These are phyloP conservation scores for Palythoa caribaeorum DNA, from an alignment of 92 coral and sea anemone genomes.

Conservation along the genomic window DNA sequence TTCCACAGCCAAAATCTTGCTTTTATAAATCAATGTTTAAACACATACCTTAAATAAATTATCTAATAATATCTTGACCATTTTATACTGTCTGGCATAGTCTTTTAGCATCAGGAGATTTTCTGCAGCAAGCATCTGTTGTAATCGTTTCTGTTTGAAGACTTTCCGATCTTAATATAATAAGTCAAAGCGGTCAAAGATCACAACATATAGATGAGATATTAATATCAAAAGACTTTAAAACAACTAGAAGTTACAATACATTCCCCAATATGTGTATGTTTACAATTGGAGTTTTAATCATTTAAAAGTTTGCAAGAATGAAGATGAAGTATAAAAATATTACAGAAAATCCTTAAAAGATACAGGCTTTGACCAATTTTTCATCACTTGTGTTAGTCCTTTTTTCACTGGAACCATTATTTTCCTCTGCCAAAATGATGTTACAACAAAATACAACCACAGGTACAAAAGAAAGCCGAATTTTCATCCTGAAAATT, in stretches of 20 bases:
- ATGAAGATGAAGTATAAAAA: too few species aligned
- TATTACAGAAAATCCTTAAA: neutral
- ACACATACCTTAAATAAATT: conserved; percentile 84
- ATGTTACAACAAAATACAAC: neutral
- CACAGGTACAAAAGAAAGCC: neutral
- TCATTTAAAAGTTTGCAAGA: too few species aligned
- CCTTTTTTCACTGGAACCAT: neutral
- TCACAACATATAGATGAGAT: neutral
- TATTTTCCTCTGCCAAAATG: conserved; percentile 20
- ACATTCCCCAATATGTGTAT: neutral
- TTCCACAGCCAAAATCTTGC: too few species aligned
- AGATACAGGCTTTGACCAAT: conserved; percentile 38
- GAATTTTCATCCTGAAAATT: neutral
- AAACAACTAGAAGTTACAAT: too few species aligned
- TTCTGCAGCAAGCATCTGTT: conserved; percentile 86
- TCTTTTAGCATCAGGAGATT: conserved; percentile 71
- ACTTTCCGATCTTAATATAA: conserved; percentile 71
- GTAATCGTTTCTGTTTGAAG: conserved; percentile 83
- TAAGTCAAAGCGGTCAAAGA: neutral
- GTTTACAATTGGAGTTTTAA: neutral
- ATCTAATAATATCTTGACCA: conserved; percentile 79
- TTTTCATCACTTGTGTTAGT: conserved; percentile 13
- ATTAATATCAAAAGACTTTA: neutral
- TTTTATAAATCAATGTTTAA: too few species aligned
- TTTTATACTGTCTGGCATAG: conserved; percentile 85